These are phyloP conservation scores for Stomatorhinus walkeri DNA, from an alignment of 2,797 vertebrate species.

Conservation along the genomic window DNA sequence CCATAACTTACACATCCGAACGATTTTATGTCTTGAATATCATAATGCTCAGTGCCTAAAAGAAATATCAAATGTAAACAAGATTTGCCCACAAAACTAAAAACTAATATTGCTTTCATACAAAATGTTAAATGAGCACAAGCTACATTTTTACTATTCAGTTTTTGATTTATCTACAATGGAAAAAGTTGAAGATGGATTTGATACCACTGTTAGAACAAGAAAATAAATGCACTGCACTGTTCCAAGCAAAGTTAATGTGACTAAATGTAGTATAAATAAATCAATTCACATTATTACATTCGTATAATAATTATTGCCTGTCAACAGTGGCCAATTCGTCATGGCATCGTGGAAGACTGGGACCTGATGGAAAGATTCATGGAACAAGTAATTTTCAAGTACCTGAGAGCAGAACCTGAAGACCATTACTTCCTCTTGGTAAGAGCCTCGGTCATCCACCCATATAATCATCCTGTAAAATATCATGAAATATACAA, in stretches of 20 bases:
- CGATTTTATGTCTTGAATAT: background rate
- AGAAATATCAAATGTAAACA: background rate
- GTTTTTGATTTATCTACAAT: background rate
- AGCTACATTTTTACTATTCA: background rate
- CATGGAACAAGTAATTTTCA: slow-evolving; percentile 89
- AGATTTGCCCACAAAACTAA: background rate
- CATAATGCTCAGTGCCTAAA: background rate
- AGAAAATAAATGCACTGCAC: background rate
- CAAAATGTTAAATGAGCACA: background rate
- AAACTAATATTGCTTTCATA: background rate
- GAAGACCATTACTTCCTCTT: slow-evolving; percentile 88
- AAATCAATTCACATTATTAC: background rate
- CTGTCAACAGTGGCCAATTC: slow-evolving; percentile 75
- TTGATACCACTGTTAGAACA: background rate
- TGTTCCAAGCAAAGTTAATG: background rate
- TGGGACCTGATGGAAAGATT: slow-evolving; percentile 88
- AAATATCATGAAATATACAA: background rate
- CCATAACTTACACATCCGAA: background rate
- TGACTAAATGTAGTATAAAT: background rate
- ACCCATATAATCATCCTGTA: background rate
- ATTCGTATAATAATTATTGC: background rate
- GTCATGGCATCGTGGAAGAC: slow-evolving; percentile 85
- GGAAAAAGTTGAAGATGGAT: background rate
- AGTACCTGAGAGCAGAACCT: slow-evolving; percentile 81
- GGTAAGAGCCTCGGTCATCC: slow-evolving; percentile 53